Conservation (phyloP, 2,113 vertebrate species). For the Chaenocephalus aceratus region DNA sequence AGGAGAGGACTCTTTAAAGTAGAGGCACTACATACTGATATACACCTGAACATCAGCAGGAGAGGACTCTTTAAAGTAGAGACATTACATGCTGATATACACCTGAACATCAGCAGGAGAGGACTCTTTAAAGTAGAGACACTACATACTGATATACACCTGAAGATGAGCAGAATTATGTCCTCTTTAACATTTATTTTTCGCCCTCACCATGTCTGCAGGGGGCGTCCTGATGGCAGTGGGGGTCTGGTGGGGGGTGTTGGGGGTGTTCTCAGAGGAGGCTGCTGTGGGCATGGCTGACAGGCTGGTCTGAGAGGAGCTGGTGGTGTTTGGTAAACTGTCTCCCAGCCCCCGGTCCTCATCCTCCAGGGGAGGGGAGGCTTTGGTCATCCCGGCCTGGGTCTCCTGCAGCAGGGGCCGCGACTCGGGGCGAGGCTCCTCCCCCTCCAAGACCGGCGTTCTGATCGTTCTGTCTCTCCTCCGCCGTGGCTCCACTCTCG, state of each 20-base stretch:
- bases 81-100: too few species aligned
- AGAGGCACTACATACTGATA: too few species aligned
- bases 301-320: conserved; percentile 85
- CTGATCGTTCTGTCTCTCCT: conserved; percentile 80
- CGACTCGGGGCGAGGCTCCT: conserved; percentile 77
- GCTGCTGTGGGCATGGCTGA: conserved; percentile 74
- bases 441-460: conserved; percentile 80
- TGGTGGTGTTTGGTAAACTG: conserved; percentile 87
- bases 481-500: conserved; percentile 68
- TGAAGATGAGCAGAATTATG: too few species aligned
- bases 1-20: too few species aligned
- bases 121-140: too few species aligned
- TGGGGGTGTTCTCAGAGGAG: conserved; percentile 68
- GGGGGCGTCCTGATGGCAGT: conserved; percentile 40
- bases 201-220: conserved; percentile 57
- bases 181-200: too few species aligned
- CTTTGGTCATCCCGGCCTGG: conserved; percentile 72
- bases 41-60: too few species aligned
- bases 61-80: too few species aligned
- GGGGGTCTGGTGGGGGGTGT: conserved; percentile 78
- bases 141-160: too few species aligned
- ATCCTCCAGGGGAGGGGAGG: conserved; percentile 79
- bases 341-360: conserved; percentile 85
- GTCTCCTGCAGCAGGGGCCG: conserved; percentile 84
- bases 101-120: too few species aligned